Percentiles rank a stretch among this genome's conserved stretches.
phyloP scores from a whole-genome alignment of 2,113 vertebrate genomes.

The Corythornis vintsioides region DNA sequence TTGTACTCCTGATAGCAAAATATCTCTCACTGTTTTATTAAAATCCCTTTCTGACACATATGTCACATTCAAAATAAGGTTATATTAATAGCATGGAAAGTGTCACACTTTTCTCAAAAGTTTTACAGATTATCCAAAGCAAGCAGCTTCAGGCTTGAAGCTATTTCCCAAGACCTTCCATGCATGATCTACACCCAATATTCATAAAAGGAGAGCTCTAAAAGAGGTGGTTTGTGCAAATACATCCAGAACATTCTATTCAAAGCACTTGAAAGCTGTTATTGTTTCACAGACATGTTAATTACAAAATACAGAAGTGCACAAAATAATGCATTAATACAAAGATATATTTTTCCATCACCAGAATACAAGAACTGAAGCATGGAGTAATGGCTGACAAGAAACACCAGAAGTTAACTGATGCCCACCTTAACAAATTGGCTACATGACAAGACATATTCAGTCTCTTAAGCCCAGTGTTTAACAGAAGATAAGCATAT shows the following conservation, averaged over 20 bases:
- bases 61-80: not conserved
- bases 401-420: not conserved
- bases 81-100: not conserved
- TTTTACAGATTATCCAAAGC: not conserved
- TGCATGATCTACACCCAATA: not conserved
- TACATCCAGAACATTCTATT: not conserved
- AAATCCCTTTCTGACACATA: not conserved
- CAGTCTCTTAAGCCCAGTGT: not conserved
- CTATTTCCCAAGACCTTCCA: not conserved
- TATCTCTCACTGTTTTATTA: not conserved
- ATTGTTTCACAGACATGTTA: not conserved
- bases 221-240: not conserved
- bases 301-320: not conserved
- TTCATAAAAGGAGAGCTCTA: not conserved
- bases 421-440: not conserved
- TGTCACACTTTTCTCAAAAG: not conserved
- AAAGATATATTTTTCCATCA: not conserved
- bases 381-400: not conserved
- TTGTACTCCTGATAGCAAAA: not conserved
- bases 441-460: not conserved
- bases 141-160: not conserved
- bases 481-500: not conserved
- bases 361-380: not conserved
- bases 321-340: not conserved
- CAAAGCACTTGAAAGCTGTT: not conserved